phyloP scores from a whole-genome alignment of 2,113 vertebrate species.

The Vombatus ursinus region DNA sequence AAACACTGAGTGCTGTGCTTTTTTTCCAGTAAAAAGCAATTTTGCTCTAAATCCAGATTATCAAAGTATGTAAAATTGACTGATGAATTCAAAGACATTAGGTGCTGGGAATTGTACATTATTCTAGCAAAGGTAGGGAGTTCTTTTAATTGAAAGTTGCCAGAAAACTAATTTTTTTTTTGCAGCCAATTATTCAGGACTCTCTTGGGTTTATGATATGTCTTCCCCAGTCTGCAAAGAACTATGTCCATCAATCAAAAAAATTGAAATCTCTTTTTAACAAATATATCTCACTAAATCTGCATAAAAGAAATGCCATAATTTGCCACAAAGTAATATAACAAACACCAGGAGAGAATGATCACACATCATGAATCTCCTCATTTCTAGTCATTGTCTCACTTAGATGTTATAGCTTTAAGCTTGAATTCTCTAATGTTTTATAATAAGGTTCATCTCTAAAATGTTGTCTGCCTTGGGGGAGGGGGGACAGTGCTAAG shows the following conservation, averaged over 20 bases:
- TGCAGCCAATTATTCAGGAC: neutral
- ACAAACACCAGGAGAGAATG: neutral
- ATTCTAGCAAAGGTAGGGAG: neutral
- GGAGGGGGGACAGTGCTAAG: neutral
- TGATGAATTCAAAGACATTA: neutral
- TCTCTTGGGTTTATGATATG: accelerated
- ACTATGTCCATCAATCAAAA: neutral
- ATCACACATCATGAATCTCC: accelerated
- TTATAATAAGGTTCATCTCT: neutral
- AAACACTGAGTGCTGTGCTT: accelerated
- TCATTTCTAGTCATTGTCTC: neutral
- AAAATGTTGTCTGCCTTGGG: neutral
- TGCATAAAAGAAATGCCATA: neutral
- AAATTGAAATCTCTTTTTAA: neutral
- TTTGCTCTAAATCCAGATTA: neutral
- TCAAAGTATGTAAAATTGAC: neutral
- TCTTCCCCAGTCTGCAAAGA: neutral
- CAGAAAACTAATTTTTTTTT: neutral
- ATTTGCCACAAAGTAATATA: too few relatives aligned
- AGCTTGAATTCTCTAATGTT: neutral
- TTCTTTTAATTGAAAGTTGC: accelerated
- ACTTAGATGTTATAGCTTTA: neutral
- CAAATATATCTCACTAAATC: slow-evolving; percentile 7
- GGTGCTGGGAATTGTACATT: accelerated
- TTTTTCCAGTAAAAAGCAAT: neutral